A percentile compares a stretch with the other conserved stretches of the same genome.
Evolutionary conservation across 2,113 vertebrate species (phyloP).

Genomic region (Melanerpes formicivorus): DNA sequence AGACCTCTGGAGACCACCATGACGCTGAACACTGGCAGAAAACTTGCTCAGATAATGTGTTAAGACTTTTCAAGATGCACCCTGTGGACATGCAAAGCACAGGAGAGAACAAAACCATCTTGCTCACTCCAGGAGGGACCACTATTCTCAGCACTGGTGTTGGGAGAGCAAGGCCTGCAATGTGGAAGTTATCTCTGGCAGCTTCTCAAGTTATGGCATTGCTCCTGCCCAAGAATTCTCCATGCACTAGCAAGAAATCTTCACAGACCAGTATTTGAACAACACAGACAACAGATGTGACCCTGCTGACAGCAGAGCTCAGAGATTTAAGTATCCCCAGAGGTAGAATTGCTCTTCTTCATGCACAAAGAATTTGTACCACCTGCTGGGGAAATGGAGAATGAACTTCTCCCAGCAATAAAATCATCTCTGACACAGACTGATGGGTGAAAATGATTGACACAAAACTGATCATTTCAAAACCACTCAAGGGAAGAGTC

Average conservation of each 20-base stretch:
- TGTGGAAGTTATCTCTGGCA: neutral
- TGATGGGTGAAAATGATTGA: neutral
- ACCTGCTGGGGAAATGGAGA: slow-evolving; percentile 15
- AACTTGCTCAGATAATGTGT: neutral
- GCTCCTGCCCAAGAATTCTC: neutral
- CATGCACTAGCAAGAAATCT: neutral
- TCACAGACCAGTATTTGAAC: neutral
- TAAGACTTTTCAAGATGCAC: neutral
- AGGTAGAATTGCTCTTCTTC: neutral
- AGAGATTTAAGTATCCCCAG: neutral
- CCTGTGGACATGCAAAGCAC: neutral
- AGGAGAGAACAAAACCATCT: neutral
- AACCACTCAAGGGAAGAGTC: neutral
- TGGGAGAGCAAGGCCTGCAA: neutral
- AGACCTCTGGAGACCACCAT: neutral
- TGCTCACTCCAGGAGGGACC: neutral
- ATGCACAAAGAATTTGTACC: slow-evolving; percentile 6
- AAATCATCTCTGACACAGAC: neutral
- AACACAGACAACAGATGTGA: neutral
- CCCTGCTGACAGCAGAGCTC: neutral
- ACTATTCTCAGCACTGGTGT: neutral
- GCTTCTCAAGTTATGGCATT: neutral
- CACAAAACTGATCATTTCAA: neutral
- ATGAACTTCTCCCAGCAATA: neutral
- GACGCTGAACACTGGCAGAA: neutral